Evolutionary conservation across 2,797 vertebrate species (phyloP).

Genomic region (Peromyscus melanophrys): DNA sequence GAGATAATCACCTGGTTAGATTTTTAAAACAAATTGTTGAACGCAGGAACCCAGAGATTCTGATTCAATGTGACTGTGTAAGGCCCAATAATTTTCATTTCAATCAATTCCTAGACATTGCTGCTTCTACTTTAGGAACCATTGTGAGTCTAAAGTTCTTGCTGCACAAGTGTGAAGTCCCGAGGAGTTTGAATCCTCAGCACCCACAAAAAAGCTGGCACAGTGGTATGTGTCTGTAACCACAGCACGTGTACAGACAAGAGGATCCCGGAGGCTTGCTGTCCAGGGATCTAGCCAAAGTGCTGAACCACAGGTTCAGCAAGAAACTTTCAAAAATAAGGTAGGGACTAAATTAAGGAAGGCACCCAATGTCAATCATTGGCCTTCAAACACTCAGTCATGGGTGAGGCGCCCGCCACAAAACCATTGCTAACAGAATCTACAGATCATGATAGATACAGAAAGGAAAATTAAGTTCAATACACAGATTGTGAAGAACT

Average conservation of each 20-base stretch:
- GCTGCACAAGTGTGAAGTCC: too few relatives aligned
- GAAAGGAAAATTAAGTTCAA: conserved; percentile 52
- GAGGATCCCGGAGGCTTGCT: neutral
- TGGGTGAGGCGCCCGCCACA: neutral
- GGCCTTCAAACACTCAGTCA: neutral
- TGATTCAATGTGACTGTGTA: neutral
- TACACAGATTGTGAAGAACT: conserved; percentile 28
- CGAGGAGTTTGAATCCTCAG: too few relatives aligned
- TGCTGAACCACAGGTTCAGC: neutral
- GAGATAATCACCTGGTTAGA: neutral
- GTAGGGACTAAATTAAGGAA: neutral
- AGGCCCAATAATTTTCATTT: neutral
- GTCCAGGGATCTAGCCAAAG: neutral
- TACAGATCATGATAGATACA: neutral
- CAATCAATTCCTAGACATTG: neutral
- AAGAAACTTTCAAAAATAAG: neutral
- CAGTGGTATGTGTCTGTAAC: neutral
- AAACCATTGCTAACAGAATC: neutral
- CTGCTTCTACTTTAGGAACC: neutral
- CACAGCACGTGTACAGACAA: neutral
- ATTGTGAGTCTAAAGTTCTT: neutral
- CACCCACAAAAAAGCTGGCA: too few relatives aligned
- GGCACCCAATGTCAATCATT: neutral
- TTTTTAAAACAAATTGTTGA: conserved; percentile 35
- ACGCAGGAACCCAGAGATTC: neutral